Percentiles rank a stretch among this genome's conserved stretches.
Conservation (phyloP, 2,797 vertebrate genomes). For the Coccyzus lansbergi region DNA sequence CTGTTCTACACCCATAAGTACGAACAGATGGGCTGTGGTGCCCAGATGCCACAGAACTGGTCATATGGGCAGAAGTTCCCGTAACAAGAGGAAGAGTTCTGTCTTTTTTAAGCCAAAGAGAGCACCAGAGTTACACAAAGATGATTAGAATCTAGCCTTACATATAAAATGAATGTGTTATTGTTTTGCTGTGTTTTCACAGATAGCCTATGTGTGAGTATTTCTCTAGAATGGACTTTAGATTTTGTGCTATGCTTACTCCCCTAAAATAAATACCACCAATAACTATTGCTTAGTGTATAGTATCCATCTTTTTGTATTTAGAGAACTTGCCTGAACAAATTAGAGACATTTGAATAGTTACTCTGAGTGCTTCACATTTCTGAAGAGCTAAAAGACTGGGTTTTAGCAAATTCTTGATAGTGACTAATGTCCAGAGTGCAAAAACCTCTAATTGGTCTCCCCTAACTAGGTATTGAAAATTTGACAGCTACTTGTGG, state of each 20-base stretch:
- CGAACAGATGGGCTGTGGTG: conserved; percentile 42
- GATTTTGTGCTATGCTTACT: not conserved
- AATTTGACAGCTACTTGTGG: not conserved
- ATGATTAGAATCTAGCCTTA: not conserved
- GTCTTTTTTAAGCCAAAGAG: not conserved
- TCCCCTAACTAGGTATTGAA: not conserved
- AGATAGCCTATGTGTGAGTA: not conserved
- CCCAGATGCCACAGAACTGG: conserved; percentile 52
- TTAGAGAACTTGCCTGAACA: not conserved
- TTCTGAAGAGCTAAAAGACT: not conserved
- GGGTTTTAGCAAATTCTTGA: not conserved
- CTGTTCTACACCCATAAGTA: conserved; percentile 46
- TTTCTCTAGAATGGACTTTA: not conserved
- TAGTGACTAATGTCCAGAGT: not conserved
- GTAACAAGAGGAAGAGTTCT: not conserved
- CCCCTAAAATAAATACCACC: not conserved
- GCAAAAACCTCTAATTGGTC: not conserved
- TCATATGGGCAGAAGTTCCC: not conserved
- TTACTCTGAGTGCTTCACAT: not conserved
- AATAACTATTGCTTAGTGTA: not conserved
- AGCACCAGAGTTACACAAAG: not conserved
- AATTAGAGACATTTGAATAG: not conserved
- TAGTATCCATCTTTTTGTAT: not conserved
- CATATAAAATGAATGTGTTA: not conserved
- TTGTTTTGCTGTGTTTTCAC: not conserved